Conservation (phyloP, 2,797 vertebrate genomes). For the Scolopax bukidnonensis region DNA sequence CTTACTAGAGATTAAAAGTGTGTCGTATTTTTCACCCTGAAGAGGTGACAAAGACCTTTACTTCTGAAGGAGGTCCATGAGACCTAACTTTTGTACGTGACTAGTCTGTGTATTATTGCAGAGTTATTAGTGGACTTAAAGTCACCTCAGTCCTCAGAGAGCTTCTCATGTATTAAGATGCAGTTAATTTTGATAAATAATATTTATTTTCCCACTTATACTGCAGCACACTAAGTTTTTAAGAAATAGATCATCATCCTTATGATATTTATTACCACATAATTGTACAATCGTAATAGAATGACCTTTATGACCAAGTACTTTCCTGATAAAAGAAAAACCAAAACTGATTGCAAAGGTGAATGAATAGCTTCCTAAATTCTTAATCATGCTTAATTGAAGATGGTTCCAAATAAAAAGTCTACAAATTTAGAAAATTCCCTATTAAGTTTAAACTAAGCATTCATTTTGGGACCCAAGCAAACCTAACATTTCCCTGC, state of each 20-base stretch:
- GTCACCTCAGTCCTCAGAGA: neutral
- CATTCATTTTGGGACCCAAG: neutral
- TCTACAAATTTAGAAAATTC: neutral
- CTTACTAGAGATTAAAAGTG: neutral
- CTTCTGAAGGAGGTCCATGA: neutral
- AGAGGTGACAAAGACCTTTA: neutral
- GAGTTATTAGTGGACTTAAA: neutral
- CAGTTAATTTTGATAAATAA: neutral
- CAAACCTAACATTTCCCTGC: neutral
- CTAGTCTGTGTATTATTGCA: neutral
- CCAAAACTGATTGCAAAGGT: neutral
- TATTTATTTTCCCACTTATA: neutral
- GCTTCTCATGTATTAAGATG: neutral
- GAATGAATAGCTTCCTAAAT: neutral
- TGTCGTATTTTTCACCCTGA: neutral
- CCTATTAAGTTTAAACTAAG: neutral
- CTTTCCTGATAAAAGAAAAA: neutral
- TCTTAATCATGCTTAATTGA: neutral
- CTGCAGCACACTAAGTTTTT: neutral
- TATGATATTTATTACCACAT: neutral
- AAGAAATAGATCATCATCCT: neutral
- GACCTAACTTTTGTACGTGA: neutral
- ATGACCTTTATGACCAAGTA: neutral
- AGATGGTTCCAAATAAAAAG: neutral
- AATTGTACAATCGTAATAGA: neutral